Percentiles rank a stretch among this genome's conserved stretches.
phyloP scores from a whole-genome alignment of 2,888 invertebrate species.

The Rosalia funebris region DNA sequence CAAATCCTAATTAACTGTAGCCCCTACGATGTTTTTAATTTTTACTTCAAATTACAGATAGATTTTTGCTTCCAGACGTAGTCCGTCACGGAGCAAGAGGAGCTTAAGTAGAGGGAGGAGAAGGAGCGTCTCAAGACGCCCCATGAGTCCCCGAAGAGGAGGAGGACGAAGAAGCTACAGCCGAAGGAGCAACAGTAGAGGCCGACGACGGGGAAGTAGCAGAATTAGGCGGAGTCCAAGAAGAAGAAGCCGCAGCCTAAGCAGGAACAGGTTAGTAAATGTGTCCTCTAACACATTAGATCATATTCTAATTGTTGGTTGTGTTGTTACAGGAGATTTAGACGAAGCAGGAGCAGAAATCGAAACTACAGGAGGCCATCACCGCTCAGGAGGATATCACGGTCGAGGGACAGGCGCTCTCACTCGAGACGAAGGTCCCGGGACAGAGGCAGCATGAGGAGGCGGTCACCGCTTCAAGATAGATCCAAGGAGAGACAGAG shows the following conservation, averaged over 20 bases:
- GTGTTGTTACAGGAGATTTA: conserved; percentile 47
- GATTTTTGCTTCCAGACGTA: conserved; percentile 55
- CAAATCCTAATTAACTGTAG: not conserved
- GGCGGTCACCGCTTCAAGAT: conserved; percentile 59
- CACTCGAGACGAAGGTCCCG: conserved; percentile 59
- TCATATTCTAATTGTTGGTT: not conserved
- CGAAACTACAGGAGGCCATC: conserved; percentile 56
- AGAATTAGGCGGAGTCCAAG: conserved; percentile 60
- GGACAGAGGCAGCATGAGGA: conserved; percentile 56
- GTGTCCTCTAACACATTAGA: not conserved
- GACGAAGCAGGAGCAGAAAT: conserved; percentile 61
- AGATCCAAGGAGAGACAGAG: conserved; percentile 54
- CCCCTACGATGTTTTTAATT: conserved; percentile 33
- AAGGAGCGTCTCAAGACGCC: conserved; percentile 51
- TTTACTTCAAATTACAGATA: conserved; percentile 53
- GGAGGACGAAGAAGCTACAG: conserved; percentile 57
- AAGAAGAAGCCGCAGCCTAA: conserved; percentile 50
- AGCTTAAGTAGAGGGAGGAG: conserved; percentile 57
- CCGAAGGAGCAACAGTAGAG: conserved; percentile 54
- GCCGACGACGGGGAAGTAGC: conserved; percentile 61
- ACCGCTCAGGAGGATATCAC: conserved; percentile 50
- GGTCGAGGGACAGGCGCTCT: conserved; percentile 61
- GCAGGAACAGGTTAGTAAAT: conserved; percentile 56
- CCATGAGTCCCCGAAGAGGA: conserved; percentile 52
- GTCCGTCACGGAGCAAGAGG: conserved; percentile 58